phyloP scores from a whole-genome alignment of 2,797 vertebrate species.

The Falco biarmicus region DNA sequence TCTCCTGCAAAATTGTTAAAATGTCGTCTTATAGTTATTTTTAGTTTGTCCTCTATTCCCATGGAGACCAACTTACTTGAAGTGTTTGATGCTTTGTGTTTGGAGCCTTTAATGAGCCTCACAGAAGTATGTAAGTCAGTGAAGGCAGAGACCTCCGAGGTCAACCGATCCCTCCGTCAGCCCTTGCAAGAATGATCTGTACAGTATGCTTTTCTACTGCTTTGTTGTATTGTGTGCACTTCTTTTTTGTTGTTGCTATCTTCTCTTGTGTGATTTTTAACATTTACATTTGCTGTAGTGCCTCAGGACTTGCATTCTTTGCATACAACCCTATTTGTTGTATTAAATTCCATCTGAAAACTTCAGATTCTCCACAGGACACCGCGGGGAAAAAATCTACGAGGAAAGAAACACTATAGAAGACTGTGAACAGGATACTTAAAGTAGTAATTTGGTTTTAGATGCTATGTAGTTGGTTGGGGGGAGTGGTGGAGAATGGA shows the following conservation, averaged over 20 bases:
- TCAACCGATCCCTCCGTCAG: background rate
- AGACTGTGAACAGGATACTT: accelerated
- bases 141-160: background rate
- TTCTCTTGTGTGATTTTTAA: background rate
- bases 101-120: slow-evolving; percentile 34
- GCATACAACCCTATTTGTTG: background rate
- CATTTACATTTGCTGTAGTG: background rate
- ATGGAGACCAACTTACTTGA: slow-evolving; percentile 62
- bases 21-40: slow-evolving; percentile 44
- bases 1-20: slow-evolving; percentile 35
- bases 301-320: background rate
- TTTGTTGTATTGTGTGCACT: background rate
- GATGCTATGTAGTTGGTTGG: background rate
- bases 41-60: slow-evolving; percentile 65
- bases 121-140: background rate
- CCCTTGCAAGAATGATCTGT: background rate
- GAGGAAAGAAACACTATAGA: background rate
- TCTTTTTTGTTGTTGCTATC: background rate
- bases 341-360: background rate
- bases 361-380: background rate
- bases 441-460: background rate
- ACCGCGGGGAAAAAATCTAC: too few relatives aligned
- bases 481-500: too few relatives aligned
- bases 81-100: slow-evolving; percentile 49
- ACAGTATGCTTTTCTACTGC: background rate